Evolutionary conservation across 2,888 invertebrate species (phyloP).

Genomic region (Byasa hedistus): DNA sequence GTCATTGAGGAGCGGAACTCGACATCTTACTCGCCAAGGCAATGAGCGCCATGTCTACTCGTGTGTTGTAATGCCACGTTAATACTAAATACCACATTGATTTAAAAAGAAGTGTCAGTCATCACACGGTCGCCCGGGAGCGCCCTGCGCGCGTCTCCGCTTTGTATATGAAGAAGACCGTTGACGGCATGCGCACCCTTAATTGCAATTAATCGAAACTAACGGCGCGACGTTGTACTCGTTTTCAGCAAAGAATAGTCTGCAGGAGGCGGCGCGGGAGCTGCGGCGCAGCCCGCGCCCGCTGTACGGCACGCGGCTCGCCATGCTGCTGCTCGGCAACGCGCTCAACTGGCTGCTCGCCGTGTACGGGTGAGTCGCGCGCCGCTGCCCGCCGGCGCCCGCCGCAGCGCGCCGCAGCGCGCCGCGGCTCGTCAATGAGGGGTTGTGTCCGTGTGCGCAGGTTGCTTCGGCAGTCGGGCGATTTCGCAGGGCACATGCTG

Average conservation of each 20-base stretch:
- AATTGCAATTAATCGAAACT: no score
- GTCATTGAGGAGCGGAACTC: no score
- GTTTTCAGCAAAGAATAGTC: constrained; percentile 52
- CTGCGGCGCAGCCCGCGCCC: constrained; percentile 53
- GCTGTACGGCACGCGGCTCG: constrained; percentile 76
- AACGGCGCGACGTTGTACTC: neutral
- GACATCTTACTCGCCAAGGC: no score
- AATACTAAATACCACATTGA: no score
- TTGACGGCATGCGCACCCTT: no score
- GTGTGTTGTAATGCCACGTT: no score
- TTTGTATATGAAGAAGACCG: no score
- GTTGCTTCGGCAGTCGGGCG: constrained; percentile 79
- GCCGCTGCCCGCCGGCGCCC: neutral
- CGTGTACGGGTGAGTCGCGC: constrained; percentile 76
- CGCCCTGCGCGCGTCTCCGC: no score
- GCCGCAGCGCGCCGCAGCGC: neutral
- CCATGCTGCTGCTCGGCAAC: constrained; percentile 82
- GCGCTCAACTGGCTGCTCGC: constrained; percentile 85
- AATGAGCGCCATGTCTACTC: no score
- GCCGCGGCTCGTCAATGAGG: no score
- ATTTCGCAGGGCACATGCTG: constrained; percentile 91
- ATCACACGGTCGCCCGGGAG: no score
- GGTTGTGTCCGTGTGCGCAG: constrained; percentile 47
- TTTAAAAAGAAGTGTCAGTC: no score
- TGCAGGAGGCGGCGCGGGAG: constrained; percentile 57